Evolutionary conservation across 2,797 vertebrate genomes (phyloP).

Genomic region (Linurgus olivaceus): DNA sequence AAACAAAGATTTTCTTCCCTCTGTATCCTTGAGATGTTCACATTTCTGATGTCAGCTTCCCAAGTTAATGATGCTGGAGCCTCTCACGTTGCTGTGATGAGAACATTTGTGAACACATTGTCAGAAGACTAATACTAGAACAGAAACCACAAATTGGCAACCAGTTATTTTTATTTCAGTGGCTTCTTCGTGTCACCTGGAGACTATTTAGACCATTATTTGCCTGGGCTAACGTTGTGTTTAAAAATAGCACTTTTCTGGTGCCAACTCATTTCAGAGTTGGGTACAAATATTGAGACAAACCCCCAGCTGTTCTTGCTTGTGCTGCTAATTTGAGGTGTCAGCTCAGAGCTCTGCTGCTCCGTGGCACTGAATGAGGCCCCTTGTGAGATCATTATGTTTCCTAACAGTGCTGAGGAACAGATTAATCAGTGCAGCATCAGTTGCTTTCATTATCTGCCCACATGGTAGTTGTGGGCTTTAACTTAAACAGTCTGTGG

Average conservation of each 20-base stretch:
- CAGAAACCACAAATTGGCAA: constrained; percentile 52
- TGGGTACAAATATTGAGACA: constrained; percentile 78
- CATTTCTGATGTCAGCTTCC: neutral
- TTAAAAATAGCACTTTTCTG: constrained; percentile 69
- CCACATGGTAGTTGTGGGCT: constrained; percentile 60
- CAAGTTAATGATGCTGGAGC: neutral
- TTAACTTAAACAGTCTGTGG: constrained; percentile 54
- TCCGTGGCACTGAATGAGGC: constrained; percentile 59
- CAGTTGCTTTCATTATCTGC: constrained; percentile 70
- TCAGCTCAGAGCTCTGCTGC: constrained; percentile 63
- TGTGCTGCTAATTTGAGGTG: constrained; percentile 77
- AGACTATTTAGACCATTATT: constrained; percentile 70
- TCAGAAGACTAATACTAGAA: neutral
- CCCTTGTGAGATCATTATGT: constrained; percentile 73
- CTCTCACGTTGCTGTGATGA: neutral
- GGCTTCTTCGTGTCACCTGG: constrained; percentile 70
- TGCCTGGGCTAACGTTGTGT: constrained; percentile 56
- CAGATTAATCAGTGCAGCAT: constrained; percentile 72
- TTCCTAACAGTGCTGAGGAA: constrained; percentile 67
- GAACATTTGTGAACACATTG: neutral
- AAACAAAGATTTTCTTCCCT: neutral
- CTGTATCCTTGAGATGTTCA: neutral
- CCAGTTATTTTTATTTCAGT: constrained; percentile 69
- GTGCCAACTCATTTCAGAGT: constrained; percentile 68
- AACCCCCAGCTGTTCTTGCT: constrained; percentile 74